Base-by-base conservation (phyloP, 2,113 vertebrate species). In the Upupa epops region DNA sequence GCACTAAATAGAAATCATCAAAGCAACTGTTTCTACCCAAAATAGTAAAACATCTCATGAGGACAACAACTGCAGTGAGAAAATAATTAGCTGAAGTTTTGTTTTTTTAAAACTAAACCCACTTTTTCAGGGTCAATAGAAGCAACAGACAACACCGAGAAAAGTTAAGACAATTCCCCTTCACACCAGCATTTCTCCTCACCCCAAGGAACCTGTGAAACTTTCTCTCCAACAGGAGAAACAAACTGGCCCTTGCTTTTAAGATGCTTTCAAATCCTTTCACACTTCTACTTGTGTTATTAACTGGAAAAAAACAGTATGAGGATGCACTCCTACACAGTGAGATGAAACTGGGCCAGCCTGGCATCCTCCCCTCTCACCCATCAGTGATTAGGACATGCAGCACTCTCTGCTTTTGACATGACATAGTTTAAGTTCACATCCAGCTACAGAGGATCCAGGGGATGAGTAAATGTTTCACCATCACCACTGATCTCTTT, bases 341-440 rank as follows among this genome's bases (percentile, higher is more conserved):
- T 21, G 15, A 72, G 58, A 83, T 58, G 36, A 75, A 52, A 49
- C 6, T 2, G 20, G 54, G 40, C 28, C 70, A 69, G 58, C 9
- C 24, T 45, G 21, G 52, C 64, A 13, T 63, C 6, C 65, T 60
- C 13, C 51, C 52, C 48, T 64, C 25, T 60, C 1, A 4, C 6
- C 46, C 24, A 1, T 6, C 2, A 19, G 32, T 15, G 46, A 56
- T 25, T 0, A 1, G 37, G n/a, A 58, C 2, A 3, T 0, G 11
- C 52, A 83, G 45, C 17, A 72, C 6, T 24, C 24, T 61, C 78
- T 70, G 49, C 17, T 46, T 59, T 45, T n/a, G n/a, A n/a, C n/a
- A n/a, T n/a, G 48, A 63, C 15, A 6, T 0, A 4, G 58, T 45
- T 65, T 68, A 18, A 17, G 16, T 5, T 72, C 74, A 78, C 20